These are phyloP conservation scores for Erebia ligea DNA, from an alignment of 2,888 invertebrate species.

Conservation along the genomic window DNA sequence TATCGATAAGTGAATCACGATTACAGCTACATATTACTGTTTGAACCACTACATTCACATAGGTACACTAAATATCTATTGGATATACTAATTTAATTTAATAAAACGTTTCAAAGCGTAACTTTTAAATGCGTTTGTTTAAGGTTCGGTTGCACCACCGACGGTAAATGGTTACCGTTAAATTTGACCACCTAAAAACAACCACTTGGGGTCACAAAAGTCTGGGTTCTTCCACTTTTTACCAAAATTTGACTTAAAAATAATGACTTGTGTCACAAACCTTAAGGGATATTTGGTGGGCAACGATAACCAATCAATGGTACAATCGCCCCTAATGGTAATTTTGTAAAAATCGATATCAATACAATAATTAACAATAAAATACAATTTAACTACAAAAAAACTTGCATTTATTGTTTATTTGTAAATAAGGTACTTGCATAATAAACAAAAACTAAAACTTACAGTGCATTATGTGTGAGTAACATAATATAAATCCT, in stretches of 20 bases:
- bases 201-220: too few relatives aligned
- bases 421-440: too few relatives aligned
- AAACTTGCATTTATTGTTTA: neutral
- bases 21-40: constrained; percentile 13
- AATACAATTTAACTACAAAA: neutral
- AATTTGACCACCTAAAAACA: too few relatives aligned
- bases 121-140: constrained; percentile 28
- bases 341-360: neutral
- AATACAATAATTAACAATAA: neutral
- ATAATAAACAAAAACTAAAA: neutral
- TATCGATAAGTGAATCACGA: constrained; percentile 19
- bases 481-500: neutral
- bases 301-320: too few relatives aligned
- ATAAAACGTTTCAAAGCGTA: constrained; percentile 29
- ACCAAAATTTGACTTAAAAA: too few relatives aligned
- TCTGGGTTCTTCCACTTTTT: too few relatives aligned
- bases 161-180: too few relatives aligned
- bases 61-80: constrained; percentile 16
- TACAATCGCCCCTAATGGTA: neutral
- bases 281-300: too few relatives aligned
- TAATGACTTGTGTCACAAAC: too few relatives aligned
- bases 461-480: neutral
- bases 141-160: too few relatives aligned
- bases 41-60: constrained; percentile 29
- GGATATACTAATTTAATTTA: constrained; percentile 22